A percentile compares a stretch with the other conserved stretches of the same genome.
These are phyloP conservation scores for Myrmecophaga tridactyla DNA, from an alignment of 2,113 vertebrate genomes.

Conservation along the genomic window DNA sequence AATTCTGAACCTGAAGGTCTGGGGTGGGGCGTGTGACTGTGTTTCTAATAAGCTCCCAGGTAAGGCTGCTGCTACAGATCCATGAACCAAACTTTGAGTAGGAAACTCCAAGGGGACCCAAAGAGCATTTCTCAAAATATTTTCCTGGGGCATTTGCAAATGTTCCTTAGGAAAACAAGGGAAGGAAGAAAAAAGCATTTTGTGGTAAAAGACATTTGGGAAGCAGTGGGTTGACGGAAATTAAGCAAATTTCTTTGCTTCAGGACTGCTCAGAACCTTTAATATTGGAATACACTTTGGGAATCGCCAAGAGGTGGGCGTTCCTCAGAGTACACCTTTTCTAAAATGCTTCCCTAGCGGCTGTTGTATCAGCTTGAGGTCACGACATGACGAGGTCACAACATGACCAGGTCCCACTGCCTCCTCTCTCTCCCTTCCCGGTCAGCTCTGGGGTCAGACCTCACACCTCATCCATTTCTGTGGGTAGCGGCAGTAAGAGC, in stretches of 20 bases:
- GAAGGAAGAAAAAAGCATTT: background rate
- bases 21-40: background rate
- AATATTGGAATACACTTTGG: background rate
- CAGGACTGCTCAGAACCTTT: background rate
- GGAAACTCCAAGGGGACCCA: background rate
- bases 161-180: too few species aligned
- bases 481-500: too few species aligned
- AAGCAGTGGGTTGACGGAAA: background rate
- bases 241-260: background rate
- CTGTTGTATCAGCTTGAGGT: background rate
- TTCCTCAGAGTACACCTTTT: background rate
- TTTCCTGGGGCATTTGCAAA: background rate
- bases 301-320: background rate
- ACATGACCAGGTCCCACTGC: background rate
- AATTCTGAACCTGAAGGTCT: background rate
- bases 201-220: background rate
- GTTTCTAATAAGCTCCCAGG: background rate
- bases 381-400: background rate
- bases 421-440: background rate
- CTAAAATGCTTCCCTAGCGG: background rate
- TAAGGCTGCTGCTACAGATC: background rate
- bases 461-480: background rate
- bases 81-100: background rate
- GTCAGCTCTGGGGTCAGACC: background rate
- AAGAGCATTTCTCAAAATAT: background rate